Conservation (phyloP, 2,113 vertebrate genomes). For the Sterrhoptilus dennistouni region DNA sequence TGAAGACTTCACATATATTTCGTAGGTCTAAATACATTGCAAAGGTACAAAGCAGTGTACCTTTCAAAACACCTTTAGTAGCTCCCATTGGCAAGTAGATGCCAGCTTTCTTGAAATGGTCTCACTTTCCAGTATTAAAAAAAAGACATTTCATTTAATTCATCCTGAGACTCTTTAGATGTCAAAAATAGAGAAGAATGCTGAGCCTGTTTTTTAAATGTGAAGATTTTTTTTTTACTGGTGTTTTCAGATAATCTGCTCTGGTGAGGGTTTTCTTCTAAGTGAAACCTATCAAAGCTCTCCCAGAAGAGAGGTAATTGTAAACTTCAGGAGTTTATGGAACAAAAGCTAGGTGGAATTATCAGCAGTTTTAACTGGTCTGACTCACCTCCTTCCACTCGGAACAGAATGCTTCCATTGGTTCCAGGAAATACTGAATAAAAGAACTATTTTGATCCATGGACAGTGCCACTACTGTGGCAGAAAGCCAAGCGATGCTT, state of each 20-base stretch:
- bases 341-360: not conserved
- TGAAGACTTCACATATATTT: not conserved
- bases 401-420: not conserved
- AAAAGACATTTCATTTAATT: not conserved
- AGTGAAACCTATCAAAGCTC: not conserved
- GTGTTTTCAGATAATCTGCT: not conserved
- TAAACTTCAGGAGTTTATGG: not conserved
- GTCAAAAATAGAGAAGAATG: not conserved
- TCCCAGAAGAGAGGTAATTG: not conserved
- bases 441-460: conserved; percentile 30
- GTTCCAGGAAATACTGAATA: conserved; percentile 48
- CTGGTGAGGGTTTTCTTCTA: not conserved
- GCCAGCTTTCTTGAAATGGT: not conserved
- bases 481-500: conserved; percentile 16
- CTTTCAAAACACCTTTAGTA: not conserved
- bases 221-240: not conserved
- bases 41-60: not conserved
- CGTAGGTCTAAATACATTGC: not conserved
- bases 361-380: not conserved
- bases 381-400: not conserved
- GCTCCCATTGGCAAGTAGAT: not conserved
- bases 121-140: not conserved
- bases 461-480: not conserved
- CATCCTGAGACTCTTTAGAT: not conserved
- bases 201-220: not conserved